phyloP scores from a whole-genome alignment of 2,113 vertebrate genomes.

The Marcusenius ussheri region DNA sequence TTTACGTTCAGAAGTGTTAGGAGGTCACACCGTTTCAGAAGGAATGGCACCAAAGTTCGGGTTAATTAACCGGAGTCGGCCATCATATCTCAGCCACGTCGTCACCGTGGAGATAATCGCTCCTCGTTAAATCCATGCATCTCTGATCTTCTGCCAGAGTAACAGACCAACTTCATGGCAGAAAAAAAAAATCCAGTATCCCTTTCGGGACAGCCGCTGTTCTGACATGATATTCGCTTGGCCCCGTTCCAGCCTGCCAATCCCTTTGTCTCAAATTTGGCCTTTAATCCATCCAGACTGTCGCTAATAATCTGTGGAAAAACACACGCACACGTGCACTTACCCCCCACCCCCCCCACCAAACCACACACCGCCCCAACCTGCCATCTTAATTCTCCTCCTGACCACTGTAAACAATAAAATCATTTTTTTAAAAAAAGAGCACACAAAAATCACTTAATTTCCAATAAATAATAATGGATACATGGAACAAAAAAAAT shows the following conservation, averaged over 20 bases:
- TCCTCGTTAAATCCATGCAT: slow-evolving; percentile 44
- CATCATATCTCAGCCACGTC: slow-evolving; percentile 36
- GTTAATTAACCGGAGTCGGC: slow-evolving; percentile 36
- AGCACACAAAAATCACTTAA: background rate
- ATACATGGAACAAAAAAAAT: background rate
- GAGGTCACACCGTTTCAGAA: background rate
- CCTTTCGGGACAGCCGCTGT: background rate
- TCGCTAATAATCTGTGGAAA: background rate
- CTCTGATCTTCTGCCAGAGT: slow-evolving; percentile 34
- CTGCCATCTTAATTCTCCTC: background rate
- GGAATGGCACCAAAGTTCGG: slow-evolving; percentile 25
- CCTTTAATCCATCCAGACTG: background rate
- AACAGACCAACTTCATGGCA: slow-evolving; percentile 33
- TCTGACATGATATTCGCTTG: background rate
- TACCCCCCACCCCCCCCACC: background rate
- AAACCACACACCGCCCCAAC: background rate
- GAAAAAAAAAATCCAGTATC: slow-evolving; percentile 23
- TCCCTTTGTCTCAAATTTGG: background rate
- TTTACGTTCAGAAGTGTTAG: slow-evolving; percentile 13
- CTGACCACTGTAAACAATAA: background rate
- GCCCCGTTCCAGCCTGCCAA: background rate
- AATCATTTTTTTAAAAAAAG: background rate
- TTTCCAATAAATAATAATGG: background rate
- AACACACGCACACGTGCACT: background rate
- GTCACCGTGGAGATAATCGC: slow-evolving; percentile 45